Conservation (phyloP, 2,113 vertebrate species). For the Oreotrochilus melanogaster region DNA sequence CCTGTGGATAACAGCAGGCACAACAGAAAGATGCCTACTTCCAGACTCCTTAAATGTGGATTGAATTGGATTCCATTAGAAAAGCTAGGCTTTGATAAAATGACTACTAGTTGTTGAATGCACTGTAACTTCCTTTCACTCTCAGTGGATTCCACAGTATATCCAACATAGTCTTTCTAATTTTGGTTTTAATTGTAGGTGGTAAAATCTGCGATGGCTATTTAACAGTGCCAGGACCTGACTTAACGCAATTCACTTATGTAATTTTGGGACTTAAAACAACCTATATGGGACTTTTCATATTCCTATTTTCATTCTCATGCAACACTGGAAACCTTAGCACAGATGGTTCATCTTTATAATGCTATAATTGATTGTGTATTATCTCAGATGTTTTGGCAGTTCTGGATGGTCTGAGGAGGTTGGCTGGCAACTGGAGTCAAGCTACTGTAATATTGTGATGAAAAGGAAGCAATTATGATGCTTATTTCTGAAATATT, state of each 20-base stretch:
- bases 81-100: background rate
- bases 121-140: background rate
- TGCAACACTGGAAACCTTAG: background rate
- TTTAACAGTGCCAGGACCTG: background rate
- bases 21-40: background rate
- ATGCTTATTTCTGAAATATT: slow-evolving; percentile 33
- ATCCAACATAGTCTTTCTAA: background rate
- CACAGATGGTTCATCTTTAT: slow-evolving; percentile 55
- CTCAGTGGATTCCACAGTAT: background rate
- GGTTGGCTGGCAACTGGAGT: slow-evolving; percentile 10
- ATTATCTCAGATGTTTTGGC: slow-evolving; percentile 42
- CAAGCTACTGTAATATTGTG: slow-evolving; percentile 37
- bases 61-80: background rate
- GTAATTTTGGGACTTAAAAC: background rate
- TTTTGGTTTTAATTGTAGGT: background rate
- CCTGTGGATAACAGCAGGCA: background rate
- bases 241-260: background rate
- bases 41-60: background rate
- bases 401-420: background rate
- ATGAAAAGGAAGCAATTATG: slow-evolving; percentile 38
- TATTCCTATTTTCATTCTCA: background rate
- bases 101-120: background rate
- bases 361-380: slow-evolving; percentile 1
- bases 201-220: background rate
- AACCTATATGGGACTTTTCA: background rate